phyloP scores from a whole-genome alignment of 2,797 vertebrate genomes.

The Tokudaia muenninki region DNA sequence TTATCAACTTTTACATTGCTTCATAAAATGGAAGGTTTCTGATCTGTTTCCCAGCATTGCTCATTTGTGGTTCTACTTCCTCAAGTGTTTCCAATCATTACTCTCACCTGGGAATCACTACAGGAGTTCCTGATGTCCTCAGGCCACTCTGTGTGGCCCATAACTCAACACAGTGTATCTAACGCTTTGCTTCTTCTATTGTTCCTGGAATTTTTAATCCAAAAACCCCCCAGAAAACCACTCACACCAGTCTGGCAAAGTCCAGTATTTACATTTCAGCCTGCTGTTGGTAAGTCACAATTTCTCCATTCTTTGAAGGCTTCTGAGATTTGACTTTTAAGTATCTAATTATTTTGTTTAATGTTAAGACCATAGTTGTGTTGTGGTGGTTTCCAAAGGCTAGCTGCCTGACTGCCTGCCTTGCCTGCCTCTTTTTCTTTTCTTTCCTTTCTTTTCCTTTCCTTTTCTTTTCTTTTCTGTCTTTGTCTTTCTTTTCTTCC shows the following conservation, averaged over 20 bases:
- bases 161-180: constrained; percentile 42
- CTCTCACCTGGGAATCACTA: constrained; percentile 81
- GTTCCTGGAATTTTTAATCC: constrained; percentile 82
- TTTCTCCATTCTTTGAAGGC: constrained; percentile 73
- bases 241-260: constrained; percentile 76
- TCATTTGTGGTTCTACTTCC: constrained; percentile 70
- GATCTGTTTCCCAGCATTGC: constrained; percentile 63
- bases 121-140: constrained; percentile 59
- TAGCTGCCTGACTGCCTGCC: neutral
- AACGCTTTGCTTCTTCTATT: constrained; percentile 56
- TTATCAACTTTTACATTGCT: constrained; percentile 55
- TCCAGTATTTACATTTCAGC: constrained; percentile 73
- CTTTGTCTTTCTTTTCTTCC: too few species aligned
- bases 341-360: constrained; percentile 74
- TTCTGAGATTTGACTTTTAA: constrained; percentile 70
- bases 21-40: constrained; percentile 72
- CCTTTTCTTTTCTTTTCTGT: too few species aligned
- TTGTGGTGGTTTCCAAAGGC: constrained; percentile 80
- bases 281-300: constrained; percentile 69
- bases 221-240: constrained; percentile 85
- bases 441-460: too few species aligned
- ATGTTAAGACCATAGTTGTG: constrained; percentile 61
- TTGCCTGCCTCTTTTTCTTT: neutral
- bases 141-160: constrained; percentile 63
- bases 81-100: constrained; percentile 70